Evolutionary conservation across 2,797 vertebrate genomes (phyloP).

Genomic region (Galaxias olidus): DNA sequence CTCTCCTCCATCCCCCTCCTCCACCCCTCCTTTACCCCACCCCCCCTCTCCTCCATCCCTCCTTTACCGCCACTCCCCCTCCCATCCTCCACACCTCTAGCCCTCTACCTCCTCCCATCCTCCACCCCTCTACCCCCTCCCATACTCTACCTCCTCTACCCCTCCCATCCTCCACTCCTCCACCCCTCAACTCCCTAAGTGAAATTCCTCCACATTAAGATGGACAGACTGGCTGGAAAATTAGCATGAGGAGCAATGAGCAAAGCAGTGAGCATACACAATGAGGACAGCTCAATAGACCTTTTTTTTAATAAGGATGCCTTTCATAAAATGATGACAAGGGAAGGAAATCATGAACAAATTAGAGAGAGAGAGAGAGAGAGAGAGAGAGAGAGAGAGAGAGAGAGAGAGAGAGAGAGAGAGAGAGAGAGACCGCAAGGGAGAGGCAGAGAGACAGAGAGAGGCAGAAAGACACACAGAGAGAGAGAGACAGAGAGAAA

Average conservation of each 20-base stretch:
- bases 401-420: background rate
- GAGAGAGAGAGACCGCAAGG: slow-evolving; percentile 18
- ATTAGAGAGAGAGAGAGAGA: slow-evolving; percentile 10
- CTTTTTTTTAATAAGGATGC: slow-evolving; percentile 12
- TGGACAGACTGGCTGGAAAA: slow-evolving; percentile 37
- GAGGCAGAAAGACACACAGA: too few species aligned
- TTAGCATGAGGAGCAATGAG: too few species aligned
- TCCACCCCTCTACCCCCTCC: too few species aligned
- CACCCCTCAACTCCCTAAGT: too few species aligned
- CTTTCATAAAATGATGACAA: slow-evolving; percentile 15
- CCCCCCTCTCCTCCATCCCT: too few species aligned
- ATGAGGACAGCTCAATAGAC: slow-evolving; percentile 26
- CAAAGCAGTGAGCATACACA: slow-evolving; percentile 35
- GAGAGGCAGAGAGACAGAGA: background rate
- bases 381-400: slow-evolving; percentile 15
- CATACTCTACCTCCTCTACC: too few species aligned
- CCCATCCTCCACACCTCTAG: too few species aligned
- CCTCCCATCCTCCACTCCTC: too few species aligned
- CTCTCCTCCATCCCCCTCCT: too few species aligned
- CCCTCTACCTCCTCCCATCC: too few species aligned
- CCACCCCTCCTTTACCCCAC: too few species aligned
- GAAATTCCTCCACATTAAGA: slow-evolving; percentile 26
- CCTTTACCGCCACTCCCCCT: too few species aligned
- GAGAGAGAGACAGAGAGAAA: background rate
- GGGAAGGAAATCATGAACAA: slow-evolving; percentile 17